Evolutionary conservation across 2,113 vertebrate genomes (phyloP), one percentile per base, ranked within the genome.

Genomic region (Perca schrenkii): DNA sequence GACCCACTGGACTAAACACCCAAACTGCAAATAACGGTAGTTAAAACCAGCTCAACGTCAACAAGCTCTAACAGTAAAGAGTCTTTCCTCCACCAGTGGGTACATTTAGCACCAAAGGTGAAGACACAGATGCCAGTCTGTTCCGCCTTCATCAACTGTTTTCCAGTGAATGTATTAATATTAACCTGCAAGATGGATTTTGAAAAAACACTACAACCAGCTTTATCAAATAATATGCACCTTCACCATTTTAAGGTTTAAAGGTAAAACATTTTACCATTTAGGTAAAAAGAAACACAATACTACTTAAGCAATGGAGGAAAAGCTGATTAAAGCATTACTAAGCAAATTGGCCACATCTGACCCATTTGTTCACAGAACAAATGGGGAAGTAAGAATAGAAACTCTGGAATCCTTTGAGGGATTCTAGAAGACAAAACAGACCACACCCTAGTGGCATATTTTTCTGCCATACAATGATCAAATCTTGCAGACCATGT

Each of bases 241-340:
- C 43, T 49, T 11, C 19, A 43, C 40, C 8, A 10, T 11, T 43
- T 43, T 43, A 10, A 43, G 40, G n/a, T n/a, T n/a, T n/a, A n/a
- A n/a, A n/a, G n/a, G n/a, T n/a, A n/a, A n/a, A n/a, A n/a, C n/a
- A n/a, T n/a, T n/a, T n/a, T n/a, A 43, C 40, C 8, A 10, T 11
- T 43, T 43, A 43, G 40, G 40, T 43, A 43, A 43, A 47, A 28
- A 28, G 28, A 28, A 28, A 28, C 28, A 28, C 28, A 28, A 28
- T 28, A 4, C 19, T 34, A 49, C 19, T 36, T 36, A 40, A 31
- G 21, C 13, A 22, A 13, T 10, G 31, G 17, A 74, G 73, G 15
- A 25, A 40, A 63, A 56, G 61, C 64, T 77, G 21, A 72, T 65
- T 65, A 36, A 58, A 61, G 17, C 56, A 31, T 47, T 11, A 56